phyloP scores from a whole-genome alignment of 1,140 invertebrate species.

The Drosophila watanabei region DNA sequence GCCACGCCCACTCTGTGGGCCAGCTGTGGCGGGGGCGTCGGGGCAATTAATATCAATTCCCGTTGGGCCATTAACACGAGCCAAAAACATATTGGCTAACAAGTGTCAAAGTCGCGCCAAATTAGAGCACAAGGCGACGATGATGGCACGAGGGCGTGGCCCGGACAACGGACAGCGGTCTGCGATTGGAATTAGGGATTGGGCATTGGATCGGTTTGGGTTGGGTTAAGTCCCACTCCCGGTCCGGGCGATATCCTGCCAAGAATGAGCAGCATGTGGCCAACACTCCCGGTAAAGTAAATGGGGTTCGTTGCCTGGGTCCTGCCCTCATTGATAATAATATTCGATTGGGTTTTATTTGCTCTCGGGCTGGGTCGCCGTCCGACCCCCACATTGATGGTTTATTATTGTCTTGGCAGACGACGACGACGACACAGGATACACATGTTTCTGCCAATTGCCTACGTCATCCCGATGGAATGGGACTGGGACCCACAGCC shows the following conservation, averaged over 20 bases:
- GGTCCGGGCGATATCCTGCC: conserved; percentile 34
- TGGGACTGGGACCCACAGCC: background rate
- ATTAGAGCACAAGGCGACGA: conserved; percentile 74
- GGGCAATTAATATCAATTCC: conserved; percentile 82
- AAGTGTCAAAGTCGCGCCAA: conserved; percentile 82
- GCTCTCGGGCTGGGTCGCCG: conserved; percentile 66
- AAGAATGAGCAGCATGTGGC: conserved; percentile 75
- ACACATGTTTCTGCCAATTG: conserved; percentile 55
- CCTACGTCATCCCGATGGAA: conserved; percentile 47
- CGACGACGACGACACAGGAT: conserved; percentile 43
- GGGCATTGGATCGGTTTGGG: conserved; percentile 13
- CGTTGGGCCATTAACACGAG: conserved; percentile 75
- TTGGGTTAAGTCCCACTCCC: conserved; percentile 10
- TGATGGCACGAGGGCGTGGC: conserved; percentile 49
- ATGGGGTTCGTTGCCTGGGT: conserved; percentile 56
- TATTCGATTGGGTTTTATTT: conserved; percentile 83
- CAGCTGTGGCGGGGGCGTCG: conserved; percentile 33
- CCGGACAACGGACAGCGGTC: conserved; percentile 12
- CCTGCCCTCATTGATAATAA: conserved; percentile 75
- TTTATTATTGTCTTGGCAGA: conserved; percentile 79
- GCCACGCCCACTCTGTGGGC: conserved; percentile 53
- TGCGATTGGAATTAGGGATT: conserved; percentile 56
- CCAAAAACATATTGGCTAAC: conserved; percentile 81
- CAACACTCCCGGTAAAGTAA: conserved; percentile 60
- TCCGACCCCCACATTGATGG: conserved; percentile 55